These are phyloP conservation scores for Oryzias woworae DNA, from an alignment of 2,113 vertebrate genomes.

Conservation along the genomic window DNA sequence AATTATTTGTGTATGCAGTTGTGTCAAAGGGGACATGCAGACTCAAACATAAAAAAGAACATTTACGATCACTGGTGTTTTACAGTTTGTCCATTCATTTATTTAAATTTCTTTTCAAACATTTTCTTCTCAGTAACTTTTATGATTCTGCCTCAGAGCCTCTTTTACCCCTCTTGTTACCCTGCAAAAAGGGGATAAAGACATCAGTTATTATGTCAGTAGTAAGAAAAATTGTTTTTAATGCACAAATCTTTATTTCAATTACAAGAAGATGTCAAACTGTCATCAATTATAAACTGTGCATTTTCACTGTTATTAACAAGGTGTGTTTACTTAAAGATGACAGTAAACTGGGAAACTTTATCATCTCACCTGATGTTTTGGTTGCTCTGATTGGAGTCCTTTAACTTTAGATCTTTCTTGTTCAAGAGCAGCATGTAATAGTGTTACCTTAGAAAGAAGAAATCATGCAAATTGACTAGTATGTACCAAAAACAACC, in stretches of 20 bases:
- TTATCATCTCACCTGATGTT: conserved; percentile 83
- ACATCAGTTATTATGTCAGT: background rate
- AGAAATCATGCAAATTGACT: conserved; percentile 2
- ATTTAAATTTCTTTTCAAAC: conserved; percentile 3
- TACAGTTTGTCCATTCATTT: conserved; percentile 34
- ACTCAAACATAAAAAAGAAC: conserved; percentile 17
- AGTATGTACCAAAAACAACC: background rate
- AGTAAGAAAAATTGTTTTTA: background rate
- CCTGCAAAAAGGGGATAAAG: conserved; percentile 72
- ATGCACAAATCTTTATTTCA: background rate
- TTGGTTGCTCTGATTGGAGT: conserved; percentile 88
- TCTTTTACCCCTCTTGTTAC: conserved; percentile 88
- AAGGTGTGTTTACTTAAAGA: no score
- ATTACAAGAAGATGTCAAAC: no score
- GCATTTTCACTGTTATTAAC: no score
- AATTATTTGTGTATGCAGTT: conserved; percentile 19
- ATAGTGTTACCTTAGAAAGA: conserved; percentile 80
- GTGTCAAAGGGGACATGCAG: conserved; percentile 50
- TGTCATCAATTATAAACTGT: no score
- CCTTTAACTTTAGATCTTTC: conserved; percentile 93
- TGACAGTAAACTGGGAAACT: background rate
- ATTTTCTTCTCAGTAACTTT: conserved; percentile 48
- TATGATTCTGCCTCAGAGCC: conserved; percentile 83
- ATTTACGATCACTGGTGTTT: conserved; percentile 25
- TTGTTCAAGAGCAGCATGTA: conserved; percentile 90